These are phyloP conservation scores for Himantopus leucocephalus DNA, from an alignment of 2,113 vertebrate genomes.

Conservation along the genomic window DNA sequence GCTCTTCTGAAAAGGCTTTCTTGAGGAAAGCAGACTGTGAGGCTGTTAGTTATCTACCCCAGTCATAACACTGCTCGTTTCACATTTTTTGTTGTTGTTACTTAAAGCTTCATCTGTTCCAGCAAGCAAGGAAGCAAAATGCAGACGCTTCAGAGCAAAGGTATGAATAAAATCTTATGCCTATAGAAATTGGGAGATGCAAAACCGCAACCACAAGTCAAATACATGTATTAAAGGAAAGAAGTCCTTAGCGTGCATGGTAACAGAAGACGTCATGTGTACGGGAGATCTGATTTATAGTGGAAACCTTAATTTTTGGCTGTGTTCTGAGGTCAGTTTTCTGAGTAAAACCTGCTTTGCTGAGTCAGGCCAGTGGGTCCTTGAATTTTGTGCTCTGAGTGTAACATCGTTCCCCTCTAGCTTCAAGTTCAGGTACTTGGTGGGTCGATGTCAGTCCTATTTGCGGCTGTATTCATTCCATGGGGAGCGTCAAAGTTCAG, in stretches of 20 bases:
- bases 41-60: not conserved
- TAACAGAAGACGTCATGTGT: not conserved
- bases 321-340: not conserved
- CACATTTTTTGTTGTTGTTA: not conserved
- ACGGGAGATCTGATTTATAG: not conserved
- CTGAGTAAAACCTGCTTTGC: not conserved
- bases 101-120: not conserved
- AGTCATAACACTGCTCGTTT: not conserved
- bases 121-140: not conserved
- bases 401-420: not conserved
- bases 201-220: not conserved
- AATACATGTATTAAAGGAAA: not conserved
- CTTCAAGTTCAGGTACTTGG: not conserved
- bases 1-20: not conserved
- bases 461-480: not conserved
- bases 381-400: not conserved
- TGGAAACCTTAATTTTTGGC: not conserved
- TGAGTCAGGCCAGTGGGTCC: not conserved
- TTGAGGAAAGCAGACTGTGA: not conserved
- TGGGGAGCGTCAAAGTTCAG: fast-evolving
- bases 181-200: not conserved
- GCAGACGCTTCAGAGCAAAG: not conserved
- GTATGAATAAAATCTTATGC: not conserved
- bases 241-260: not conserved
- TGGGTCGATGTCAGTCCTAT: fast-evolving